These are phyloP conservation scores for Lasioglossum baleicum DNA, from an alignment of 1,140 invertebrate species.

Conservation along the genomic window DNA sequence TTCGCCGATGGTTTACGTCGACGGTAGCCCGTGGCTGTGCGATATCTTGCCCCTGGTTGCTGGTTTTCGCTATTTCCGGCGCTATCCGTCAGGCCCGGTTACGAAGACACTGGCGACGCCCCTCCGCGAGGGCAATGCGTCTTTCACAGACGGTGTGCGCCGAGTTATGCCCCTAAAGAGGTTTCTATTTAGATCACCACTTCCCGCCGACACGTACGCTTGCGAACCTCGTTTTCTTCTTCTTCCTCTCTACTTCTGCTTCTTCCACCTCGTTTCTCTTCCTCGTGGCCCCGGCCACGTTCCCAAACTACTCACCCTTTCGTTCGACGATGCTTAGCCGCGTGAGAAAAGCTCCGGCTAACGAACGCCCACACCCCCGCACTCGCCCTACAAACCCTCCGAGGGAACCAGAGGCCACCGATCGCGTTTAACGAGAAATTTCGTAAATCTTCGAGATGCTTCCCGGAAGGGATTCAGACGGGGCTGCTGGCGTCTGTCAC, in stretches of 20 bases:
- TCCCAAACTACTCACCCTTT: neutral
- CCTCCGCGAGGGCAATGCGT: slow-evolving; percentile 69
- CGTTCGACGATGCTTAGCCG: neutral
- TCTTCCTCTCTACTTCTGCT: neutral
- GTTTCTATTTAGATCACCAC: slow-evolving; percentile 76
- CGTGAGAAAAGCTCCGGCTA: slow-evolving; percentile 17
- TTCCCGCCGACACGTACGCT: slow-evolving; percentile 47
- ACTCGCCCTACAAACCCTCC: neutral
- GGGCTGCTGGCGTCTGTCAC: slow-evolving; percentile 9
- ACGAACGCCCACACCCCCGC: neutral
- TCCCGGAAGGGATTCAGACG: slow-evolving; percentile 14
- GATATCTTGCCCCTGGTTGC: slow-evolving; percentile 48
- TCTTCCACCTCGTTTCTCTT: no score
- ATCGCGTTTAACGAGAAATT: slow-evolving; percentile 23
- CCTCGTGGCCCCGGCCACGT: neutral
- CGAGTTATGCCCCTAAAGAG: slow-evolving; percentile 77
- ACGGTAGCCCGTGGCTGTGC: neutral
- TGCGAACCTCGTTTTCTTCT: slow-evolving; percentile 10
- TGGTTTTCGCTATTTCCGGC: slow-evolving; percentile 77
- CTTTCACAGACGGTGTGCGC: slow-evolving; percentile 74
- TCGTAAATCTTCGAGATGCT: neutral
- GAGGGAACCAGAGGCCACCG: no score
- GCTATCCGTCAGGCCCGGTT: slow-evolving; percentile 78
- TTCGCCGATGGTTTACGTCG: slow-evolving; percentile 57
- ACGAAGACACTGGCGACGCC: slow-evolving; percentile 73